phyloP scores from a whole-genome alignment of 2,888 invertebrate species.

The Epinotia bilunana region DNA sequence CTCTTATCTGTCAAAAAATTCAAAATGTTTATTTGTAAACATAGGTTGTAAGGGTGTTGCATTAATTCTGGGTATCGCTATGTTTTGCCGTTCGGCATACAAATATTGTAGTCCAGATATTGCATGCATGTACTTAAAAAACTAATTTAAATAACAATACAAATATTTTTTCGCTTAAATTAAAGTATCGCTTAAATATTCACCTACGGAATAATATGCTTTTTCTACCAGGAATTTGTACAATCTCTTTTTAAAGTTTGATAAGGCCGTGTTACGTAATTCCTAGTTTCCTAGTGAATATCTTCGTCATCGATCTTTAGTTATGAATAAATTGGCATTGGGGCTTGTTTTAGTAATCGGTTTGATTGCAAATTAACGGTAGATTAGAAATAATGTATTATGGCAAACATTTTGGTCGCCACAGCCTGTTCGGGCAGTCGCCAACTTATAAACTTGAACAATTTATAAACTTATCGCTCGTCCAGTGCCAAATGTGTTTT shows the following conservation, averaged over 20 bases:
- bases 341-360: not conserved
- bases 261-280: slow-evolving; percentile 24
- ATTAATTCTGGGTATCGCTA: too few relatives aligned
- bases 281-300: slow-evolving; percentile 15
- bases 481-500: slow-evolving; percentile 19
- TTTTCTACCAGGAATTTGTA: too few relatives aligned
- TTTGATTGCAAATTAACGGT: not conserved
- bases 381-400: not conserved
- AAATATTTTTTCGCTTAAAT: too few relatives aligned
- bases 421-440: not conserved
- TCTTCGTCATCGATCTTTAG: slow-evolving; percentile 7
- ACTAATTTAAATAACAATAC: too few relatives aligned
- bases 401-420: not conserved
- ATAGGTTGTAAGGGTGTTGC: too few relatives aligned
- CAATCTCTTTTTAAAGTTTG: too few relatives aligned
- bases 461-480: not conserved
- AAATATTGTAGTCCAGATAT: too few relatives aligned
- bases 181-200: too few relatives aligned
- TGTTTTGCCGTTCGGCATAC: too few relatives aligned
- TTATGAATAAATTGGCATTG: slow-evolving; percentile 7
- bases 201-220: too few relatives aligned
- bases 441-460: slow-evolving; percentile 4
- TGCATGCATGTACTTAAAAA: too few relatives aligned
- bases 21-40: too few relatives aligned
- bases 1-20: slow-evolving; percentile 29